These are phyloP conservation scores for Lithophane leautieri DNA, from an alignment of 2,888 invertebrate genomes.

Conservation along the genomic window DNA sequence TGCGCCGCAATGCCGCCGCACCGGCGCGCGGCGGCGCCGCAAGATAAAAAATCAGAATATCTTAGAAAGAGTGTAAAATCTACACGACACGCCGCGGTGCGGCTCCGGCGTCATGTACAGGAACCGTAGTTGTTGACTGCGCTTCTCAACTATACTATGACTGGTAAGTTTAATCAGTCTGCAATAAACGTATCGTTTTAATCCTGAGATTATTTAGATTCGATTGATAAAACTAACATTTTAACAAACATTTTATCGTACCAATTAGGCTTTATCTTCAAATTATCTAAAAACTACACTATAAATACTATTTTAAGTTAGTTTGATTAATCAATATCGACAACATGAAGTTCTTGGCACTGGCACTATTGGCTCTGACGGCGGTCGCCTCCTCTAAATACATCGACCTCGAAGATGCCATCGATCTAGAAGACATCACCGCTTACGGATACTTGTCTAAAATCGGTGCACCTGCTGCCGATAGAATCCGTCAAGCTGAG, in stretches of 20 bases:
- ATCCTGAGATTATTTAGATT: not conserved
- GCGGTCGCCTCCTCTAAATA: constrained; percentile 52
- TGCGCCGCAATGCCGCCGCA: too few species aligned
- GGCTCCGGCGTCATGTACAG: too few species aligned
- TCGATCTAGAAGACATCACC: constrained; percentile 55
- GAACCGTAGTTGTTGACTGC: too few species aligned
- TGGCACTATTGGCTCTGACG: constrained; percentile 58
- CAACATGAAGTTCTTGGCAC: constrained; percentile 40
- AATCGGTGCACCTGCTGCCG: constrained; percentile 63
- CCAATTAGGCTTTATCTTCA: not conserved
- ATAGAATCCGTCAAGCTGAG: constrained; percentile 57
- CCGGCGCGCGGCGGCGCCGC: too few species aligned
- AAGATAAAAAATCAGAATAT: too few species aligned
- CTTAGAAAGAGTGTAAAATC: too few species aligned
- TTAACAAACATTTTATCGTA: not conserved
- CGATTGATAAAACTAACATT: not conserved
- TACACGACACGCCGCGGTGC: too few species aligned
- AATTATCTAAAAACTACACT: not conserved
- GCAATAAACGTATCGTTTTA: not conserved
- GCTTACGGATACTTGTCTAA: constrained; percentile 65
- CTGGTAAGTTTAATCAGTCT: not conserved
- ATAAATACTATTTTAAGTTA: not conserved
- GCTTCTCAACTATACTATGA: not conserved
- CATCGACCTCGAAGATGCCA: constrained; percentile 38
- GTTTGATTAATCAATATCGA: not conserved